A percentile compares a stretch with the other conserved stretches of the same genome.
Conservation (phyloP, 35 echinoderm and acorn worm species). For the Heliocidaris erythrogramma region DNA sequence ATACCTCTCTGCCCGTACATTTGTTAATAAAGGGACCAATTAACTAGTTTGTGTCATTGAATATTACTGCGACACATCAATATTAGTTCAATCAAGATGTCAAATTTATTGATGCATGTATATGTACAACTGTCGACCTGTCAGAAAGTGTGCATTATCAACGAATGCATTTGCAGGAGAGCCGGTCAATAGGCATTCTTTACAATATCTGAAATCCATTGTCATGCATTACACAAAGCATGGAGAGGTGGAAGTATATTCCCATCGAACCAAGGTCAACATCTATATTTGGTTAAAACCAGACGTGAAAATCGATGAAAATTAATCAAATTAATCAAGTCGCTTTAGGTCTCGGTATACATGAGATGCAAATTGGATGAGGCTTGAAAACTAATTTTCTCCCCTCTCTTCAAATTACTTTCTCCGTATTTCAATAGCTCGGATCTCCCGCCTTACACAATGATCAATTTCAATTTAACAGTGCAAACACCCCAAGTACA, state of each 20-base stretch:
- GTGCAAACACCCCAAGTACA: not conserved
- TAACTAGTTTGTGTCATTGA: not conserved
- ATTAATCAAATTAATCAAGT: conserved; percentile 40
- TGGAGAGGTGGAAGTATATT: not conserved
- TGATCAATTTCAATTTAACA: conserved; percentile 13
- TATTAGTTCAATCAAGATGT: not conserved
- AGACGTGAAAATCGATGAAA: conserved; percentile 11
- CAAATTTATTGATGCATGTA: not conserved
- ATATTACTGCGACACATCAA: not conserved
- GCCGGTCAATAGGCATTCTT: not conserved
- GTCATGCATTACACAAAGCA: not conserved
- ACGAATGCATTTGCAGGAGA: not conserved
- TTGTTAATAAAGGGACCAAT: not conserved
- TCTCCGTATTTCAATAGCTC: not conserved
- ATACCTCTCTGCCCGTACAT: too few relatives aligned
- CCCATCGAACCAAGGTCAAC: not conserved
- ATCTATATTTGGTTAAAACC: not conserved
- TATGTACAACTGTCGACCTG: not conserved
- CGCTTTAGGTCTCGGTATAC: not conserved
- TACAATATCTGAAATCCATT: not conserved
- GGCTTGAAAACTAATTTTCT: not conserved
- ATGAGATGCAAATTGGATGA: not conserved
- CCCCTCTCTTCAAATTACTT: not conserved
- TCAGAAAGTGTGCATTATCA: not conserved
- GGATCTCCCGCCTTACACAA: not conserved